Base-by-base conservation (phyloP, 2,797 vertebrate genomes). In the Pteronotus mesoamericanus region DNA sequence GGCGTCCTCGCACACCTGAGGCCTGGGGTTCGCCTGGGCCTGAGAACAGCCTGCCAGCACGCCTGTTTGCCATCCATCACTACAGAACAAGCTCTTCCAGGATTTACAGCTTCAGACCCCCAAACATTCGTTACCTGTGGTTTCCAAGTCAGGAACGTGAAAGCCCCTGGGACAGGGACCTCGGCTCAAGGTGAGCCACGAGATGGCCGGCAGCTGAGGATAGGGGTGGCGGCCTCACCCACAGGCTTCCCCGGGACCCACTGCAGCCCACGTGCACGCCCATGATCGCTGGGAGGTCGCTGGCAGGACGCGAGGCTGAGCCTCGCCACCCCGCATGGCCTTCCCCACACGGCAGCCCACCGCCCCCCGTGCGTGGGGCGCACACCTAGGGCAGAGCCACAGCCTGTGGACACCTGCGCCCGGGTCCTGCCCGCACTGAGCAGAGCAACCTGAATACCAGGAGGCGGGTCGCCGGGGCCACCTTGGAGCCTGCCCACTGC, bases 401-500 rank as follows among this genome's bases (percentile, higher is more conserved):
- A 18, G 79, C 59, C 39, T 51, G 29, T 22, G 42, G 29, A 14
- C 11, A 64, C n/a, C 8, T 16, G 2, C 44, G 24, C 48, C 44
- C 72, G 15, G 1, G 69, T 51, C 42, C 8, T 3, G 8, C 16
- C 68, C 69, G 51, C 0, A 0, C 11, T 6, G 11, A 22, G 39
- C 14, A 51, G 46, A 19, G 29, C 7, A 6, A 44, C 7, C 14
- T 14, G 24, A 51, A 39, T 6, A 26, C 72, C 39, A 51, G 55
- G 14, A 85, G 26, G 74, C 11, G 44, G 37, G 68, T 32, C 44
- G 11, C 8, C 12, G 15, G n/a, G 39, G 37, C 34, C 22, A 26
- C 53, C 15, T 26, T 5, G 15, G 37, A 64, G 24, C 32, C 44
- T 55, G 32, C 26, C 7, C 55, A 57, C 16, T 9, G 1, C 39